A percentile compares a stretch with the other conserved stretches of the same genome.
These are phyloP conservation scores for Epinotia bilunana DNA, from an alignment of 2,888 invertebrate genomes.

Conservation along the genomic window DNA sequence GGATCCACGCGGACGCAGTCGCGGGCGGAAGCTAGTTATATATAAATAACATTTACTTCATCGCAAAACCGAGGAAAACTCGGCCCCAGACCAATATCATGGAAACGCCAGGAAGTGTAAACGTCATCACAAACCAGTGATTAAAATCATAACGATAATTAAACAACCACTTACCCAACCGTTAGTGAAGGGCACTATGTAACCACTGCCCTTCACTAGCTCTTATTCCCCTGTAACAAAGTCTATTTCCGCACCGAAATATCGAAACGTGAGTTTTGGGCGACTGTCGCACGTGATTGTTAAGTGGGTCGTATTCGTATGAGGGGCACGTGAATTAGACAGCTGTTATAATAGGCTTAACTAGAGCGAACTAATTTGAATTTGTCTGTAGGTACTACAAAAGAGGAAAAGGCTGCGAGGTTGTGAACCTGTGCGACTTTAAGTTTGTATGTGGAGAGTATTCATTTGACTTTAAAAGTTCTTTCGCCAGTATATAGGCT, in stretches of 20 bases:
- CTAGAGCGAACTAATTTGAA: conserved; percentile 4
- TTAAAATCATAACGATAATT: neutral
- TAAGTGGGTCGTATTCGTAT: conserved; percentile 12
- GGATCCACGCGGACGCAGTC: too few relatives aligned
- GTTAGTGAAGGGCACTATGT: neutral
- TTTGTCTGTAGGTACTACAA: neutral
- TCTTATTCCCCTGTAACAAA: neutral
- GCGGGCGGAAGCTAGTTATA: too few relatives aligned
- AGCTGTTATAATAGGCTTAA: conserved; percentile 6
- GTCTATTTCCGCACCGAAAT: neutral
- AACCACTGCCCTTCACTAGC: neutral
- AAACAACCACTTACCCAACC: conserved; percentile 1
- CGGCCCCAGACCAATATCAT: too few relatives aligned
- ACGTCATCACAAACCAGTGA: neutral
- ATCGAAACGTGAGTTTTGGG: conserved; percentile 3
- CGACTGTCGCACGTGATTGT: conserved; percentile 10
- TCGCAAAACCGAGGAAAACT: too few relatives aligned
- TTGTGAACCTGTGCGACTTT: too few relatives aligned
- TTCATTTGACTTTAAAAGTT: too few relatives aligned
- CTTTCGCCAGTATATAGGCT: too few relatives aligned
- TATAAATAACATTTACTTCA: too few relatives aligned
- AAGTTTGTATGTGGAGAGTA: too few relatives aligned
- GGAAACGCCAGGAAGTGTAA: neutral
- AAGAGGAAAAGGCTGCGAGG: too few relatives aligned
- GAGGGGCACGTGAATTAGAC: conserved; percentile 11